These are phyloP conservation scores for Sebastes iracundus DNA, from an alignment of 2,797 vertebrate species.

Conservation along the genomic window DNA sequence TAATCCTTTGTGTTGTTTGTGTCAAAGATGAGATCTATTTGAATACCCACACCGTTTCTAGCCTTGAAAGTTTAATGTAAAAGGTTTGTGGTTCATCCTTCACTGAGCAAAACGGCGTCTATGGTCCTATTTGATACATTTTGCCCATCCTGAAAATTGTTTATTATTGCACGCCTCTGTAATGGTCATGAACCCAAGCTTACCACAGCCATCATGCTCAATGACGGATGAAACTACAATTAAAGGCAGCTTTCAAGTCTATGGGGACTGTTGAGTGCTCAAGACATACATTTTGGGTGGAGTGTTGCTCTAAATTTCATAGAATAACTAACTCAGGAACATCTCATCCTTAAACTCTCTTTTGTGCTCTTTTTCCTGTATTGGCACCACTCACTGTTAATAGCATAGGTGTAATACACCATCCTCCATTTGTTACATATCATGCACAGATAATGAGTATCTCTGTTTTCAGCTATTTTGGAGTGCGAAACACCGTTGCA, in stretches of 20 bases:
- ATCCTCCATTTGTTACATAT: not conserved
- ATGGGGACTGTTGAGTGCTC: not conserved
- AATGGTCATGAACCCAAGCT: not conserved
- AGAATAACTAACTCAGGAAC: not conserved
- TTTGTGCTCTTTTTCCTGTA: not conserved
- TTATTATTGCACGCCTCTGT: not conserved
- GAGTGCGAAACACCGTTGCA: slow-evolving; percentile 75
- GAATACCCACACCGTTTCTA: not conserved
- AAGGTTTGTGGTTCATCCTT: not conserved
- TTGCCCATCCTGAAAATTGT: not conserved
- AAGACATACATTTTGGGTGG: not conserved
- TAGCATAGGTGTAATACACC: not conserved
- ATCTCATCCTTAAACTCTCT: not conserved
- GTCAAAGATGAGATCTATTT: not conserved
- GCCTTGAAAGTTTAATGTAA: not conserved
- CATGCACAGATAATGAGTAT: not conserved
- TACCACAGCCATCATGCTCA: not conserved
- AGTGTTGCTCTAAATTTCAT: not conserved
- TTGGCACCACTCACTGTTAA: not conserved
- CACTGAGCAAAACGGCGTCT: not conserved
- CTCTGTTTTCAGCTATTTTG: slow-evolving; percentile 79
- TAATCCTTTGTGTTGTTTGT: slow-evolving; percentile 1
- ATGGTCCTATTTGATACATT: not conserved
- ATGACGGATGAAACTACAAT: not conserved
- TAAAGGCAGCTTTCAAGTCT: not conserved